Evolutionary conservation across 2,888 invertebrate species (phyloP), one percentile per base, ranked within the genome.

Genomic region (Drymonia ruficornis): DNA sequence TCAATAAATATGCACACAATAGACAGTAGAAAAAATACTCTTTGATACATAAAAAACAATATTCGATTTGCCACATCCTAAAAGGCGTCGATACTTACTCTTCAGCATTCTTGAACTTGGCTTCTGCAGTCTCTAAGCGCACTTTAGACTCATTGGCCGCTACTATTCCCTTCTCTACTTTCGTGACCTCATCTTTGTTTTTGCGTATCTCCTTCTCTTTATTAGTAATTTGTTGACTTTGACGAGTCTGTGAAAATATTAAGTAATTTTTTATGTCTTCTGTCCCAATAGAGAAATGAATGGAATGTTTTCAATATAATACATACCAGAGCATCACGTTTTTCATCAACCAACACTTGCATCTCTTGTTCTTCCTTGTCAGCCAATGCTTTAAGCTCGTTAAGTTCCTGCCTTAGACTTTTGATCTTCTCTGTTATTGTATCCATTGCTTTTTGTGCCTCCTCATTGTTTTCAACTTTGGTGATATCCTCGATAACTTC

Each of bases 161-260:
- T 23, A 83, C 84, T 47, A 97, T 94, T 67, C 95, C 94, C 46
- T 86, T 85, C 58, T 93, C 94, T 36, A 86, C 56, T 65, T 93
- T 93, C 0, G 84, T 80, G 0, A 94, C 86, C 63, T 96, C 95
- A 40, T 87, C 87, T 68, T 94, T 94, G 44, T 92, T 91, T 40
- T 94, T 93, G 18, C 77, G 76, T 18, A 94, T 90, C 68, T 94
- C 94, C 8, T 89, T 84, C 53, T 93, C 93, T 75, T 95, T 96
- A 16, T 94, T 89, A 2, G 89, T 83, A 53, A 95, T 94, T 72
- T 95, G 95, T 76, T 96, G 95, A 74, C 96, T 95, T 38, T 95
- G 91, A 59, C 94, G 93, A 0, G 95, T 94, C 79, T 94, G 85
- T 38, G 77, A 78, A 47, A 29, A 52, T 9, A 45, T 44, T 11